Conservation (phyloP, 2,113 vertebrate species). For the Pithys albifrons region DNA sequence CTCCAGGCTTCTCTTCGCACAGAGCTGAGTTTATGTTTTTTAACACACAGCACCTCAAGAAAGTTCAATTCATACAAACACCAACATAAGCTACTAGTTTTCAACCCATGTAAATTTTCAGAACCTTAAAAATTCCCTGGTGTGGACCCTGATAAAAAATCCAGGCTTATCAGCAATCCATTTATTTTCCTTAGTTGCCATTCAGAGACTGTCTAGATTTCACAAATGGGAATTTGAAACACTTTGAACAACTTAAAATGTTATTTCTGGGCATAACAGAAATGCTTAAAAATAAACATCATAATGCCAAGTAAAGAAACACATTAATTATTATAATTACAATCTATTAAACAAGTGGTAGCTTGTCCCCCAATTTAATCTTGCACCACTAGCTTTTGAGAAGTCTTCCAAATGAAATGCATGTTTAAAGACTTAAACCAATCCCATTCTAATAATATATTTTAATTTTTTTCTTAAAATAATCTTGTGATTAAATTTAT, state of each 20-base stretch:
- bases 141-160: not conserved
- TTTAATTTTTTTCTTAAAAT: not conserved
- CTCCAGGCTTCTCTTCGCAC: not conserved
- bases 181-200: not conserved
- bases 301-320: not conserved
- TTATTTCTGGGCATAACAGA: not conserved
- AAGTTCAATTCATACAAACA: not conserved
- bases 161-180: not conserved
- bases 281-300: not conserved
- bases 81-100: not conserved
- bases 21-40: not conserved
- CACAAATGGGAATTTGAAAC: not conserved
- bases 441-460: not conserved
- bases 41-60: accelerated
- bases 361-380: not conserved
- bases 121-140: not conserved
- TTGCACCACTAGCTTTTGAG: not conserved
- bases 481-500: not conserved
- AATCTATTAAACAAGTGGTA: not conserved
- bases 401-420: not conserved
- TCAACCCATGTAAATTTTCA: not conserved
- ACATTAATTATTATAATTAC: not conserved
- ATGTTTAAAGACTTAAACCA: not conserved
- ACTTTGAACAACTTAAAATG: not conserved
- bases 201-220: not conserved